Conservation (phyloP, 2,797 vertebrate species). For the Mormyrus proboscirostris region DNA sequence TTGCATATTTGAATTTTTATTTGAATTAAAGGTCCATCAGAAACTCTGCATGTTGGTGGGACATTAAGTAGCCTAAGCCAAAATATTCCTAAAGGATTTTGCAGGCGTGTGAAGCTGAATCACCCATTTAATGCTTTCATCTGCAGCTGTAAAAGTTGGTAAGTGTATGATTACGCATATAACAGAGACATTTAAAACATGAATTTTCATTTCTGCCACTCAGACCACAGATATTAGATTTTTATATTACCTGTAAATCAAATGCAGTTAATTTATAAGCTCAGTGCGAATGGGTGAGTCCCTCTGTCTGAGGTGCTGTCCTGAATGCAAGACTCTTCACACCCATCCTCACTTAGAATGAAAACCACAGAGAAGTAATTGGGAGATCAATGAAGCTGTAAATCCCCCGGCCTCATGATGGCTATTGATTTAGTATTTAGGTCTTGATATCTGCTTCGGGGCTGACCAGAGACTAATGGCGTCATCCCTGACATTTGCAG, state of each 20-base stretch:
- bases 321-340: conserved; percentile 18
- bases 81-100: neutral
- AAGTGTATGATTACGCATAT: neutral
- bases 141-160: neutral
- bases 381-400: conserved; percentile 34
- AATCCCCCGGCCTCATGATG: conserved; percentile 34
- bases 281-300: neutral
- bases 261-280: neutral
- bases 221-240: neutral
- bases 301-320: neutral
- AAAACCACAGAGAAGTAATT: conserved; percentile 30
- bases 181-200: neutral
- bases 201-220: neutral
- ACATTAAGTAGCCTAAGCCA: neutral
- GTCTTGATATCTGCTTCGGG: conserved; percentile 29
- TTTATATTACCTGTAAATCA: neutral
- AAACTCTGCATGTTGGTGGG: neutral
- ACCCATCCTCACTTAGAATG: conserved; percentile 32
- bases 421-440: conserved; percentile 37
- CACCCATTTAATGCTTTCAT: neutral
- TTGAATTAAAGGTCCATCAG: neutral
- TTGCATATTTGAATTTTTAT: neutral
- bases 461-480: conserved; percentile 17
- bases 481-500: conserved; percentile 25
- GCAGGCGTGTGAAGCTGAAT: neutral